phyloP scores from a whole-genome alignment of 2,113 vertebrate genomes.

The Cololabis saira region DNA sequence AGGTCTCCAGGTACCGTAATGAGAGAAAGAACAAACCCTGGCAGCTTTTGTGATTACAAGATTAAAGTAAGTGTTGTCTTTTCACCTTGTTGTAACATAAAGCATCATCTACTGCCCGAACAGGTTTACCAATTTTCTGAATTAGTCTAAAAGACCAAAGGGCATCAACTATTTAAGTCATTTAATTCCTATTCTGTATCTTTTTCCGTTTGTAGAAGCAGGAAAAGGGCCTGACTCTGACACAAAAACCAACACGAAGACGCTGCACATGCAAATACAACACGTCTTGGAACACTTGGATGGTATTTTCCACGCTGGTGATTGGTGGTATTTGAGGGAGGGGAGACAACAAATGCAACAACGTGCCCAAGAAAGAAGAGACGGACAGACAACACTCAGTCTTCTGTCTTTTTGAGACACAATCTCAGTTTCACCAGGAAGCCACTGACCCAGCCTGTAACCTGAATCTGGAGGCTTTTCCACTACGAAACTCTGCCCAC shows the following conservation, averaged over 20 bases:
- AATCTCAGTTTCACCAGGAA: slow-evolving; percentile 45
- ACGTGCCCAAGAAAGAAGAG: slow-evolving; percentile 59
- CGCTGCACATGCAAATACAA: slow-evolving; percentile 9
- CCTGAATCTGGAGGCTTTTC: slow-evolving; percentile 50
- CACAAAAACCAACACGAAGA: background rate
- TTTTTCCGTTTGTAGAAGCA: background rate
- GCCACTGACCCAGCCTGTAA: slow-evolving; percentile 61
- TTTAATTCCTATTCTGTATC: background rate
- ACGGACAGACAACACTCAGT: slow-evolving; percentile 58
- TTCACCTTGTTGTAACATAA: slow-evolving; percentile 13
- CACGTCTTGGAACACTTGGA: slow-evolving; percentile 43
- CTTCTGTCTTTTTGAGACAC: slow-evolving; percentile 41
- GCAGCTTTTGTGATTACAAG: slow-evolving; percentile 28
- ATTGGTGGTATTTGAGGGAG: background rate
- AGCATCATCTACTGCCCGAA: slow-evolving; percentile 27
- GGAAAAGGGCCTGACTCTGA: background rate
- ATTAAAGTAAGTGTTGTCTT: background rate
- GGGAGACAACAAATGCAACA: slow-evolving; percentile 57
- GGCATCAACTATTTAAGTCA: too few species aligned
- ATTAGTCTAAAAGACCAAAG: too few species aligned
- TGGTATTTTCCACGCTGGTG: slow-evolving; percentile 43
- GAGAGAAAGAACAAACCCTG: slow-evolving; percentile 3
- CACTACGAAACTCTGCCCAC: slow-evolving; percentile 57
- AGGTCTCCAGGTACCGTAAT: slow-evolving; percentile 1
- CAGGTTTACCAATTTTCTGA: too few species aligned